These are phyloP conservation scores for Cataglyphis cursor DNA, from an alignment of 2,888 invertebrate species.

Conservation along the genomic window DNA sequence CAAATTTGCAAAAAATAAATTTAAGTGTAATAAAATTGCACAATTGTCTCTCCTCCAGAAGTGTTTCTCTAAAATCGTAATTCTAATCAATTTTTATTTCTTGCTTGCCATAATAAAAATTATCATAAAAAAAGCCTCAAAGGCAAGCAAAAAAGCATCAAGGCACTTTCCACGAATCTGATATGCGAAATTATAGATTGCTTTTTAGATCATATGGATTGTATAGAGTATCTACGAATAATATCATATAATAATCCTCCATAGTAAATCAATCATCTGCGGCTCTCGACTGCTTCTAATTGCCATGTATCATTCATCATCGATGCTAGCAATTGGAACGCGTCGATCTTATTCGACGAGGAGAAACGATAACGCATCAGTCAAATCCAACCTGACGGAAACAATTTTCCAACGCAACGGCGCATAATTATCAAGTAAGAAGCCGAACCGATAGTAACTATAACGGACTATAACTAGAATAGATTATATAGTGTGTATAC, in stretches of 20 bases:
- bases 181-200: background rate
- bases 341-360: slow-evolving; percentile 20
- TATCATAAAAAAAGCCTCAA: background rate
- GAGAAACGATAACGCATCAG: slow-evolving; percentile 31
- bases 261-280: slow-evolving; percentile 34
- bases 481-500: background rate
- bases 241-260: slow-evolving; percentile 25
- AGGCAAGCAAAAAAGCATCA: background rate
- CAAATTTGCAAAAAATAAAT: background rate
- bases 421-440: slow-evolving; percentile 61
- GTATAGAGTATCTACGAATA: background rate
- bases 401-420: slow-evolving; percentile 48
- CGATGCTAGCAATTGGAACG: slow-evolving; percentile 43
- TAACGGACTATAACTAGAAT: slow-evolving; percentile 29
- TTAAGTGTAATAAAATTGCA: background rate
- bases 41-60: background rate
- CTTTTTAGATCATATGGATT: background rate
- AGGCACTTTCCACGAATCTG: background rate
- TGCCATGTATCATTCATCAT: slow-evolving; percentile 53
- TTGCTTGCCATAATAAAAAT: background rate
- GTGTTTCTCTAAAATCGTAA: background rate
- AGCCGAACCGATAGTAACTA: slow-evolving; percentile 47
- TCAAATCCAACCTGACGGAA: slow-evolving; percentile 57
- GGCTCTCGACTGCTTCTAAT: slow-evolving; percentile 34
- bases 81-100: background rate